A percentile compares a stretch with the other conserved stretches of the same genome.
Conservation (phyloP, 92 coral and sea anemone genomes). For the Nematostella vectensis region DNA sequence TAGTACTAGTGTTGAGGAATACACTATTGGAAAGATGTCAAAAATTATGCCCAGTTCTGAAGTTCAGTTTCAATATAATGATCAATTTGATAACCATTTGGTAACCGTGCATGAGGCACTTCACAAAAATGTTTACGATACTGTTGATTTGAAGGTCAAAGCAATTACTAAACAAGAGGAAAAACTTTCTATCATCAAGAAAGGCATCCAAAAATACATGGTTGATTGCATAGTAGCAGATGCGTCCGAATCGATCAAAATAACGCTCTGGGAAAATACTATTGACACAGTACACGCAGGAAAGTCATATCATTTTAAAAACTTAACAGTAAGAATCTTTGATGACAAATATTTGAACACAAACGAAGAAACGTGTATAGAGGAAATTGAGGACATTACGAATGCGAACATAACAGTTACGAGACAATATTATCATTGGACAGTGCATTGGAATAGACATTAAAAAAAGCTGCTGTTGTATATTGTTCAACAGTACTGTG, state of each 20-base stretch:
- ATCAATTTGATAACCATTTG: neutral
- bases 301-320: slow-evolving; percentile 31
- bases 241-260: slow-evolving; percentile 19
- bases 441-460: slow-evolving; percentile 16
- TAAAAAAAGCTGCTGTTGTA: slow-evolving; percentile 13
- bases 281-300: slow-evolving; percentile 25
- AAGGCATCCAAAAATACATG: slow-evolving; percentile 16
- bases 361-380: slow-evolving; percentile 29
- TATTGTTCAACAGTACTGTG: slow-evolving; percentile 11
- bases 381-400: slow-evolving; percentile 34
- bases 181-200: slow-evolving; percentile 4
- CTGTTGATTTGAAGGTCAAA: slow-evolving; percentile 22
- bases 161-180: slow-evolving; percentile 8
- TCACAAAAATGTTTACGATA: slow-evolving; percentile 5
- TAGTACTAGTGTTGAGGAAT: slow-evolving; percentile 29
- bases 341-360: slow-evolving; percentile 38
- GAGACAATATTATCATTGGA: slow-evolving; percentile 14
- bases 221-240: slow-evolving; percentile 26
- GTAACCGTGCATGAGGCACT: slow-evolving; percentile 7
- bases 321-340: slow-evolving; percentile 24
- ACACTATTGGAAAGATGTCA: slow-evolving; percentile 47
- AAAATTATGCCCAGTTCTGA: slow-evolving; percentile 37
- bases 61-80: slow-evolving; percentile 34
- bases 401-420: slow-evolving; percentile 20
- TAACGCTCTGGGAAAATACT: slow-evolving; percentile 26